phyloP scores from a whole-genome alignment of 2,797 vertebrate genomes.

The Ara ararauna region DNA sequence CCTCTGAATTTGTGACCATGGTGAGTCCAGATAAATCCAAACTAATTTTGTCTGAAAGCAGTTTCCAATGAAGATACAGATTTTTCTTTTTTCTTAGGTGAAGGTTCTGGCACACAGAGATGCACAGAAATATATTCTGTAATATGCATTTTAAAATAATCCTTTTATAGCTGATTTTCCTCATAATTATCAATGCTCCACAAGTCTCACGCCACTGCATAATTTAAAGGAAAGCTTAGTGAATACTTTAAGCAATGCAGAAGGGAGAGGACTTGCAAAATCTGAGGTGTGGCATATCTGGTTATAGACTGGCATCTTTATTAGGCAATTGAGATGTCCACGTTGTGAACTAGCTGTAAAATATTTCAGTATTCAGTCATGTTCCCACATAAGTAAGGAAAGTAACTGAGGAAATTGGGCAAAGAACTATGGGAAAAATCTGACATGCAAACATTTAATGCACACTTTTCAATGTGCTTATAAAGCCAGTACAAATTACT shows the following conservation, averaged over 20 bases:
- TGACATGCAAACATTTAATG: neutral
- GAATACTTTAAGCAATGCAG: neutral
- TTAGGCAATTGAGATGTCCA: neutral
- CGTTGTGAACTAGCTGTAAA: neutral
- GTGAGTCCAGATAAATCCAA: neutral
- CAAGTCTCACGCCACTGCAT: neutral
- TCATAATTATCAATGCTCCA: neutral
- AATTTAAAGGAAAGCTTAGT: conserved; percentile 2
- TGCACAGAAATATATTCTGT: neutral
- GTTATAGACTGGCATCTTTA: neutral
- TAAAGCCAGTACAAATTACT: neutral
- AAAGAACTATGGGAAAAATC: neutral
- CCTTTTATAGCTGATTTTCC: neutral
- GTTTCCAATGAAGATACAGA: neutral
- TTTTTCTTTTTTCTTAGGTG: neutral
- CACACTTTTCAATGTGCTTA: neutral
- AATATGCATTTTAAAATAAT: neutral
- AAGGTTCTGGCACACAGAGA: neutral
- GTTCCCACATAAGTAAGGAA: neutral
- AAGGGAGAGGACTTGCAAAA: neutral
- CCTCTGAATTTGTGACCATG: neutral
- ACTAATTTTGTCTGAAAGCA: neutral
- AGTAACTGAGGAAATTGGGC: neutral
- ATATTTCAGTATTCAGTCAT: neutral
- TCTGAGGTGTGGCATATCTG: neutral